Conservation (phyloP, 2,888 invertebrate species). For the Diogma glabrata region DNA sequence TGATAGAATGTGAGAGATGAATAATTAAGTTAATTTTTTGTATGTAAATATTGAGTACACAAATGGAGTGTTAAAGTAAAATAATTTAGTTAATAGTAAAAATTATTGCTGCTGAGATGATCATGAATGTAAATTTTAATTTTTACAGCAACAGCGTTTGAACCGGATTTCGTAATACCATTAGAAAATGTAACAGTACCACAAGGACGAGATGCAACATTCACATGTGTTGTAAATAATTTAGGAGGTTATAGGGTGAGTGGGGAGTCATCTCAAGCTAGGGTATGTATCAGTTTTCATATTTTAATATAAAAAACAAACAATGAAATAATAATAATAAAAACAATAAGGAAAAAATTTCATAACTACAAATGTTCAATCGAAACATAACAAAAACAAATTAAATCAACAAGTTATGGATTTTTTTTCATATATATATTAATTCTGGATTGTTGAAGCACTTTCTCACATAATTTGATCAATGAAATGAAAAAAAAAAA, state of each 20-base stretch:
- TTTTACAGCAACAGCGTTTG: conserved; percentile 50
- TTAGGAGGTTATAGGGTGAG: conserved; percentile 76
- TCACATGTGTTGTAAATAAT: conserved; percentile 69
- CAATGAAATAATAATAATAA: background rate
- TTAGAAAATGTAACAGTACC: conserved; percentile 67
- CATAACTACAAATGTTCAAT: too few relatives aligned
- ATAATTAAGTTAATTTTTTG: too few relatives aligned
- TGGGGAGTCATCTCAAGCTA: conserved; percentile 73
- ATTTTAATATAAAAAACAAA: conserved; percentile 1
- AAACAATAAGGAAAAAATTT: background rate
- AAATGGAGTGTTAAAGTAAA: too few relatives aligned
- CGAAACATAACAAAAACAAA: background rate
- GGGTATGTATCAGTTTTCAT: conserved; percentile 61
- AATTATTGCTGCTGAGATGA: too few relatives aligned
- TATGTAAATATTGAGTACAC: too few relatives aligned
- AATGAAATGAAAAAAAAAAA: too few relatives aligned
- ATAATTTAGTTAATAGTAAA: too few relatives aligned
- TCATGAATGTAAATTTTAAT: too few relatives aligned
- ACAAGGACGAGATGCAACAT: conserved; percentile 64
- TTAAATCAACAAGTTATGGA: background rate
- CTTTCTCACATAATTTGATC: too few relatives aligned
- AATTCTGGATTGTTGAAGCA: too few relatives aligned
- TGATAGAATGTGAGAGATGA: too few relatives aligned
- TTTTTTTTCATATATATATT: background rate
- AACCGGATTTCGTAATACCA: conserved; percentile 62